Base-by-base conservation (phyloP, 2,113 vertebrate species). In the Ancistrus triradiatus region DNA sequence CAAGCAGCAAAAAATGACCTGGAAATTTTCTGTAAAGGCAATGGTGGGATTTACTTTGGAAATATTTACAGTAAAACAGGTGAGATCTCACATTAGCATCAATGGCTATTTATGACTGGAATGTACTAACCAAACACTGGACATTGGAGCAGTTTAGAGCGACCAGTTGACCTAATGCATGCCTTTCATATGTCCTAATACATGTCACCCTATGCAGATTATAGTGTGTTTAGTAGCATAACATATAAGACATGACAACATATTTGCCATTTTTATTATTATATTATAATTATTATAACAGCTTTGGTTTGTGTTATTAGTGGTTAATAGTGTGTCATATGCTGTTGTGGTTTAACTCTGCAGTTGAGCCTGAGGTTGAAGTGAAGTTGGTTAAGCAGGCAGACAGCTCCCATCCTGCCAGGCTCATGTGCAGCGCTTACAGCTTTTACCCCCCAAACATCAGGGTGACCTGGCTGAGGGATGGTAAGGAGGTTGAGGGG, bases 381-480 rank as follows among this genome's bases (percentile, higher is more conserved):
- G 53, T 80, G 6, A 69, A 0, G 1, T 62, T 49, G 17, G 47
- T 15, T 4, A 13, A 66, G 21, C 2, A 57, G 15, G 4, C 53
- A 15, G 56, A 55, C 21, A 53, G 43, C 3, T 24, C 14, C 11
- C 72, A 78, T 25, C 53, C 63, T 2, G 63, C 60, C 3, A 35
- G 58, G 49, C 49, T 80, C 56, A 19, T 70, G 27, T 80, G 78
- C 59, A 78, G 78, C 2, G 78, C 66, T 4, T 74, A 74, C 17
- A 28, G 40, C 57, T 80, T 78, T 64, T 80, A 68, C 63, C 78
- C 78, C 0, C 37, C 42, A 59, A 11, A 10, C 47, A 80, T 80
- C 57, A 56, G 28, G 2, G 50, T 80, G 19, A 68, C 66, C 42
- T 80, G 78, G 78, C 25, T 74, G 33, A 80, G 69, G 49, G 53